Conservation (phyloP, 2,113 vertebrate species). For the Takifugu flavidus region DNA sequence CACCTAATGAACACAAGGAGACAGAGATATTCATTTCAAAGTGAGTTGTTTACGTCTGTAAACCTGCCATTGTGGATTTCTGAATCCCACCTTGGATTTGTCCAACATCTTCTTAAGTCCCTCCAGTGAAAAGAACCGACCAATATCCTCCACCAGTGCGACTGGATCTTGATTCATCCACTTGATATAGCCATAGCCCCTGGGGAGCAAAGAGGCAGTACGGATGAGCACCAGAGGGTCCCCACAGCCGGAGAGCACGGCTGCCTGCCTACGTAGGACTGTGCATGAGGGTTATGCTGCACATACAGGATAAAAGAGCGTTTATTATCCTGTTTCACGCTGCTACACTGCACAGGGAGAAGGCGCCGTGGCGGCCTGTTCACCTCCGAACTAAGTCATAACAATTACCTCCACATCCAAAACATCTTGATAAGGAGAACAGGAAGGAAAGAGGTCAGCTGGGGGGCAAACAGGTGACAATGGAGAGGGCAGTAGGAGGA, state of each 20-base stretch:
- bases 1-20: constrained; percentile 61
- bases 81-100: constrained; percentile 88
- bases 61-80: neutral
- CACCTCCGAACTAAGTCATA: constrained; percentile 81
- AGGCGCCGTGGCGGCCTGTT: constrained; percentile 68
- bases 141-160: constrained; percentile 91
- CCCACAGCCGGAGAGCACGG: neutral
- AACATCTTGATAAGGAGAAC: constrained; percentile 85
- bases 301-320: constrained; percentile 83
- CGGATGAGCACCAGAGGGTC: too few relatives aligned
- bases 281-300: constrained; percentile 48
- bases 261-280: neutral
- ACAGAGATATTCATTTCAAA: neutral
- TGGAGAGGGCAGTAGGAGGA: constrained; percentile 12
- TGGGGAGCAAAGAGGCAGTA: constrained; percentile 53
- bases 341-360: constrained; percentile 74
- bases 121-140: constrained; percentile 91
- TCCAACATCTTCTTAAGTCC: constrained; percentile 95
- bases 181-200: constrained; percentile 93
- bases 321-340: constrained; percentile 92
- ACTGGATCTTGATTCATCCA: constrained; percentile 98
- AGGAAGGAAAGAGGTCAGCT: constrained; percentile 30
- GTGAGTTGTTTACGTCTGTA: too few relatives aligned
- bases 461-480: constrained; percentile 12
- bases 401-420: constrained; percentile 80